A percentile compares a stretch with the other conserved stretches of the same genome.
Evolutionary conservation across 2,113 vertebrate genomes (phyloP).

Genomic region (Tetraodon nigroviridis): DNA sequence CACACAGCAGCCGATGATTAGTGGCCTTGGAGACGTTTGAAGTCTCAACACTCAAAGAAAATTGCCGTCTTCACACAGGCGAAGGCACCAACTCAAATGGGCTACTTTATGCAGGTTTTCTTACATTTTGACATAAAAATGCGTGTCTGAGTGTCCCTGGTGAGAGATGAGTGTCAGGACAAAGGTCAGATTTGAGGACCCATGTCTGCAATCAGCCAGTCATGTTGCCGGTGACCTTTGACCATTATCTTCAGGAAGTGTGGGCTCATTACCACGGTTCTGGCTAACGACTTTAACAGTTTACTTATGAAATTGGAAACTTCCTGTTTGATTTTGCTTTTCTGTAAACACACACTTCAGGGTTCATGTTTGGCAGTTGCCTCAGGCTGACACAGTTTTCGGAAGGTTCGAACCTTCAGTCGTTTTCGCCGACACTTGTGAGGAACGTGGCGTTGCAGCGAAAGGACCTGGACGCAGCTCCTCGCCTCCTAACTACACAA

Average conservation of each 20-base stretch:
- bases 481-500: slow-evolving; percentile 17
- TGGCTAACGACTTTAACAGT: slow-evolving; percentile 10
- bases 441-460: slow-evolving; percentile 19
- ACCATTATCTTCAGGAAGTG: slow-evolving; percentile 20
- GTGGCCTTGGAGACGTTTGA: not conserved
- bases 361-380: slow-evolving; percentile 14
- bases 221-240: slow-evolving; percentile 48
- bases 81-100: not conserved
- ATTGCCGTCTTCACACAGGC: not conserved
- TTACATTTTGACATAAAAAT: not conserved
- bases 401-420: not conserved
- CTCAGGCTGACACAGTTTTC: slow-evolving; percentile 17
- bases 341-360: slow-evolving; percentile 1
- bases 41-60: slow-evolving; percentile 1
- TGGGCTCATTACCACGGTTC: not conserved
- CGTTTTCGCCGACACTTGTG: not conserved
- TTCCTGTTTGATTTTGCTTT: slow-evolving; percentile 18
- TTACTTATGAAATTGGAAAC: not conserved
- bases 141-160: not conserved
- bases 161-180: slow-evolving; percentile 30
- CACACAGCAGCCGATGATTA: slow-evolving; percentile 1
- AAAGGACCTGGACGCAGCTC: slow-evolving; percentile 18
- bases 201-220: slow-evolving; percentile 29
- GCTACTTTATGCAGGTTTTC: not conserved
- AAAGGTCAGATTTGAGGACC: slow-evolving; percentile 48